phyloP scores from a whole-genome alignment of 2,888 invertebrate species.

The Zelleria hepariella region DNA sequence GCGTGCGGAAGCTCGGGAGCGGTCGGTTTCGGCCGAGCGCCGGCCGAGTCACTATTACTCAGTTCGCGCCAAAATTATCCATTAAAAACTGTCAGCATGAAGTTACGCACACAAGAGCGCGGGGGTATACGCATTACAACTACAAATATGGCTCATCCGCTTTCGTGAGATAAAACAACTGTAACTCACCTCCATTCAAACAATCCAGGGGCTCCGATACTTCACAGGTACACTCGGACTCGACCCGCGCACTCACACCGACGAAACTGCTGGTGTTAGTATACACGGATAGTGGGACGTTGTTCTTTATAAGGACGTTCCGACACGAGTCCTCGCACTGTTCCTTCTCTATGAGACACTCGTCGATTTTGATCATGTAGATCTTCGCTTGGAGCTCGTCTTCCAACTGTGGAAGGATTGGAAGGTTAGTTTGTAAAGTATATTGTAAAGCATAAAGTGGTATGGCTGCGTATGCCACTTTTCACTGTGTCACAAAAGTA shows the following conservation, averaged over 20 bases:
- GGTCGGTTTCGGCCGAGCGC: too few relatives aligned
- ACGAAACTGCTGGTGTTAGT: constrained; percentile 96
- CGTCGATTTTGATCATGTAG: constrained; percentile 92
- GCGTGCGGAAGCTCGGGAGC: too few relatives aligned
- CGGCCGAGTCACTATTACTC: too few relatives aligned
- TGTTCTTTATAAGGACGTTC: constrained; percentile 81
- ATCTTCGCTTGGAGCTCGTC: constrained; percentile 80
- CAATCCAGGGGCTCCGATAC: constrained; percentile 72
- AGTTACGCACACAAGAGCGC: too few relatives aligned
- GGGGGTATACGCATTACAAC: too few relatives aligned
- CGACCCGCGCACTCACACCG: constrained; percentile 88
- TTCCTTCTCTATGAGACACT: constrained; percentile 84
- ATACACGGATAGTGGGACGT: constrained; percentile 85
- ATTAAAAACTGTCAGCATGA: too few relatives aligned
- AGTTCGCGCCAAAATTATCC: too few relatives aligned
- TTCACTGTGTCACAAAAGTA: too few relatives aligned
- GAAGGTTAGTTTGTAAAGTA: too few relatives aligned
- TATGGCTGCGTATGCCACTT: too few relatives aligned
- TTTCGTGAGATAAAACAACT: neutral
- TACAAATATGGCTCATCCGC: too few relatives aligned
- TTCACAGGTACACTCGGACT: constrained; percentile 82
- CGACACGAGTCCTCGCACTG: constrained; percentile 84
- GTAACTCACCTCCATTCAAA: constrained; percentile 80
- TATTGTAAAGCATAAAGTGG: too few relatives aligned
- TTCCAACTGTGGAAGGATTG: constrained; percentile 74